Conservation (phyloP, 35 echinoderm and acorn worm genomes). For the Diadema setosum region DNA sequence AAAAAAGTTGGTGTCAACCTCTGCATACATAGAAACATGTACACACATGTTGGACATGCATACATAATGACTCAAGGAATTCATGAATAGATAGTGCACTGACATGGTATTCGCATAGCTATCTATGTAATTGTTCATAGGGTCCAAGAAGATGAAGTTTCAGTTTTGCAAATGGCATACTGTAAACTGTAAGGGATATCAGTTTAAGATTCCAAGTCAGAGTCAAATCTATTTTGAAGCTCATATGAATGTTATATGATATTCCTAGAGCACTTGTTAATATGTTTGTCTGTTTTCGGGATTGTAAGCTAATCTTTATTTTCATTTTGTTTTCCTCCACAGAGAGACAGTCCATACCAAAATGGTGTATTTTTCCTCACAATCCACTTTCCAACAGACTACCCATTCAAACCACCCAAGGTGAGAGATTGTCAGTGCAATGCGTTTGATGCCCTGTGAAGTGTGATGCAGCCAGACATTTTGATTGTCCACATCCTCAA, state of each 20-base stretch:
- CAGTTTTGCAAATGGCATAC: not conserved
- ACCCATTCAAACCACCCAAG: constrained; percentile 99
- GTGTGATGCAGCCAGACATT: no score
- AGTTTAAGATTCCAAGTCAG: not conserved
- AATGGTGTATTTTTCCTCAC: constrained; percentile 92
- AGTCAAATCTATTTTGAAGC: not conserved
- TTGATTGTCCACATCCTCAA: no score
- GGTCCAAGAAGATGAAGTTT: not conserved
- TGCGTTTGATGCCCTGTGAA: no score
- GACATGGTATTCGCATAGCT: not conserved
- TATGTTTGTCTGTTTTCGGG: not conserved
- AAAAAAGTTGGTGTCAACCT: not conserved
- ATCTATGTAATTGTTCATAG: not conserved
- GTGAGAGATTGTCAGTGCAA: no score
- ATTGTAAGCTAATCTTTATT: not conserved
- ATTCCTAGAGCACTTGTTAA: not conserved
- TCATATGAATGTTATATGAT: not conserved
- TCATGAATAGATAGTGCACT: not conserved
- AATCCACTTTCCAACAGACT: constrained; percentile 99
- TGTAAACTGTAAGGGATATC: not conserved
- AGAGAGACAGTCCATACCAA: constrained; percentile 79
- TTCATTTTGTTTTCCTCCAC: not conserved
- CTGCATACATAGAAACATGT: not conserved
- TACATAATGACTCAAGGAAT: not conserved
- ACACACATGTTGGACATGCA: not conserved